Percentiles rank a stretch among this genome's conserved stretches.
Conservation (phyloP, 2,888 invertebrate species). For the Chouioia cunea region DNA sequence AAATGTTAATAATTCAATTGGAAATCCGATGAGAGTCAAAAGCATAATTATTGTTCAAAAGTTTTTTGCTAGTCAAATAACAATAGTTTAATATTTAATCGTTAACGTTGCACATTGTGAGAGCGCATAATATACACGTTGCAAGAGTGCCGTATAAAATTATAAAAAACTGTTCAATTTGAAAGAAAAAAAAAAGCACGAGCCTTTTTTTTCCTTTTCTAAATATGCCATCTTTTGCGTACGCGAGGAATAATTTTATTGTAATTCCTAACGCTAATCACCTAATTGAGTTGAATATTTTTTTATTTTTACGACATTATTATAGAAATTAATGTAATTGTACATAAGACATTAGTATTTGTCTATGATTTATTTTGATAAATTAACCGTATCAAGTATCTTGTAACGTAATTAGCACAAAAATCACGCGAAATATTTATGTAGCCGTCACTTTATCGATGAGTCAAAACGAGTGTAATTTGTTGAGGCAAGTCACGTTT, state of each 20-base stretch:
- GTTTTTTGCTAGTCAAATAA: constrained; percentile 29
- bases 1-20: constrained; percentile 16
- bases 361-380: constrained; percentile 17
- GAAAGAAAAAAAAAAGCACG: too few species aligned
- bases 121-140: not conserved
- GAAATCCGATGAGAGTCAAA: constrained; percentile 3
- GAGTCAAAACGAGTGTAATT: constrained; percentile 11
- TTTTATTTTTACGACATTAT: not conserved
- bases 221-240: too few species aligned
- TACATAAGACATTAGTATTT: constrained; percentile 17
- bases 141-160: too few species aligned
- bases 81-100: constrained; percentile 4
- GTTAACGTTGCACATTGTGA: not conserved
- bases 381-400: constrained; percentile 1
- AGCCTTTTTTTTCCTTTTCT: too few species aligned
- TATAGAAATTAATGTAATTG: not conserved
- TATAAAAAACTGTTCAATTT: too few species aligned
- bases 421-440: constrained; percentile 17
- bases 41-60: constrained; percentile 8
- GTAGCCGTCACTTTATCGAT: constrained; percentile 10
- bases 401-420: constrained; percentile 20
- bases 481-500: constrained; percentile 8
- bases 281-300: not conserved
- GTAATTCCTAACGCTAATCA: constrained; percentile 7
- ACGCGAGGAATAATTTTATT: constrained; percentile 1